Percentiles rank a stretch among this genome's conserved stretches.
Conservation (phyloP, 2,113 vertebrate species). For the Semnornis frantzii region DNA sequence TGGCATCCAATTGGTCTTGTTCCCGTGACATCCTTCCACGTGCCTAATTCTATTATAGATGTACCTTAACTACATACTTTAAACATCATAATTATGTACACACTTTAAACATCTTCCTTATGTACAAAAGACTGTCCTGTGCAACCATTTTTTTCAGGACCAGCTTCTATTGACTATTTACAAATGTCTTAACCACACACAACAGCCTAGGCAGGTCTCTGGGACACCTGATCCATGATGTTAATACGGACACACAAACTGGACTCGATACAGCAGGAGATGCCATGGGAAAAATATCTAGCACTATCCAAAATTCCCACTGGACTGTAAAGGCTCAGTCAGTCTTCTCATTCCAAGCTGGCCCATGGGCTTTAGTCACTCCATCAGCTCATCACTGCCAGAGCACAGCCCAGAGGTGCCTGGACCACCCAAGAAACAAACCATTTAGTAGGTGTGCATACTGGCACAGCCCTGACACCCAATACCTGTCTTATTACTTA, state of each 20-base stretch:
- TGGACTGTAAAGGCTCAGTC: not conserved
- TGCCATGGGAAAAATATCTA: not conserved
- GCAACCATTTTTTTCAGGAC: not conserved
- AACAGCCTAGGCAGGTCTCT: not conserved
- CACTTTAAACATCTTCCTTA: not conserved
- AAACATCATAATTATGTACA: not conserved
- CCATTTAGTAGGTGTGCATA: accelerated
- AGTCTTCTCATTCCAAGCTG: not conserved
- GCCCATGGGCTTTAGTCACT: not conserved
- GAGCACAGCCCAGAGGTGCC: not conserved
- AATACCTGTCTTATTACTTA: not conserved
- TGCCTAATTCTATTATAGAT: not conserved
- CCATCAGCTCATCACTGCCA: not conserved
- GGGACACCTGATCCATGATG: not conserved
- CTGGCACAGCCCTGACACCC: not conserved
- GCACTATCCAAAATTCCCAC: not conserved
- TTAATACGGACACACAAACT: accelerated
- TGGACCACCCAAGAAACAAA: not conserved
- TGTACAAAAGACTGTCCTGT: not conserved
- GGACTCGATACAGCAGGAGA: not conserved
- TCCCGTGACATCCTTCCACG: not conserved
- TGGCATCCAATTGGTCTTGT: not conserved
- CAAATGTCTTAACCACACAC: not conserved
- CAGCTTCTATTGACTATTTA: not conserved
- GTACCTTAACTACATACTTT: not conserved